A percentile compares a stretch with the other conserved stretches of the same genome.
phyloP scores from a whole-genome alignment of 2,888 invertebrate species.

The Agonopterix alstromeriana region DNA sequence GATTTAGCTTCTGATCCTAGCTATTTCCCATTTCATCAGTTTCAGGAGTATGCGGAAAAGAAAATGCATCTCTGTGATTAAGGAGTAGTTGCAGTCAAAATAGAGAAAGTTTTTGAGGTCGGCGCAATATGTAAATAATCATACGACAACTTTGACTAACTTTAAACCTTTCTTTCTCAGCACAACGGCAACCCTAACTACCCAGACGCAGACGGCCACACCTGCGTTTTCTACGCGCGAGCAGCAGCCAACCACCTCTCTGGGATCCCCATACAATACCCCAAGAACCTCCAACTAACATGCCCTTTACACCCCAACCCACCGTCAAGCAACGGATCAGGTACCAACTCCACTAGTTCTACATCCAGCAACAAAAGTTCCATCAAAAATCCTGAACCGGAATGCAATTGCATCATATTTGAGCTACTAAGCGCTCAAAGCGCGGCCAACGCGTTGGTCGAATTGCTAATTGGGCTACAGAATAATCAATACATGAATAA shows the following conservation, averaged over 20 bases:
- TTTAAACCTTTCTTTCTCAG: conserved; percentile 64
- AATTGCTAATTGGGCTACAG: conserved; percentile 60
- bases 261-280: conserved; percentile 59
- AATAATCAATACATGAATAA: conserved; percentile 65
- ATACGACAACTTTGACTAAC: background rate
- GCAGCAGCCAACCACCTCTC: conserved; percentile 70
- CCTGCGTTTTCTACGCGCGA: conserved; percentile 71
- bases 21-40: too few relatives aligned
- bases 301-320: conserved; percentile 60
- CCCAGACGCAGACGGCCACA: conserved; percentile 80
- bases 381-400: conserved; percentile 51
- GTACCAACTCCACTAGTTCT: conserved; percentile 45
- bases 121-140: background rate
- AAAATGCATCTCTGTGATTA: too few relatives aligned
- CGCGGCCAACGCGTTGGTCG: conserved; percentile 63
- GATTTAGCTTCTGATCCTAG: too few relatives aligned
- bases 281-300: conserved; percentile 48
- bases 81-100: too few relatives aligned
- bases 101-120: too few relatives aligned
- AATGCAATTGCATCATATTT: conserved; percentile 68
- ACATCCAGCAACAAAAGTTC: conserved; percentile 41
- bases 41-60: too few relatives aligned
- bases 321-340: conserved; percentile 27
- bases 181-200: conserved; percentile 95
- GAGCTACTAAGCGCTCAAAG: conserved; percentile 63